A percentile compares a stretch with the other conserved stretches of the same genome.
phyloP scores from a whole-genome alignment of 2,113 vertebrate species.

The Gymnarchus niloticus region DNA sequence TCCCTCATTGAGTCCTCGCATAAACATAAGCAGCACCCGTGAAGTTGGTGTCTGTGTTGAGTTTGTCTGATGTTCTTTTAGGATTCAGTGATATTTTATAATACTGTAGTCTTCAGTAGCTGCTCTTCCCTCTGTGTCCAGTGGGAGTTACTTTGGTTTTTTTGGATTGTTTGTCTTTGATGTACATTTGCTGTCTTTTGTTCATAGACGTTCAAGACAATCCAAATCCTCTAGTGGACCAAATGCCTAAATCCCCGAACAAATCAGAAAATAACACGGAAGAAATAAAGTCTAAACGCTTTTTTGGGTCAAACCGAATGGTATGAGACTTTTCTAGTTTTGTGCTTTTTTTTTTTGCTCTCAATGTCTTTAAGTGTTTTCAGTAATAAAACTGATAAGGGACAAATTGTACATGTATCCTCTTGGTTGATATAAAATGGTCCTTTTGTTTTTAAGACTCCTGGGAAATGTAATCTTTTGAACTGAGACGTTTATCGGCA shows the following conservation, averaged over 20 bases:
- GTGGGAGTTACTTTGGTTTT: too few species aligned
- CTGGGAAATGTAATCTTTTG: background rate
- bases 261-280: background rate
- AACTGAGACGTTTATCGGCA: background rate
- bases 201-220: background rate
- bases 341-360: background rate
- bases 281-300: background rate
- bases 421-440: background rate
- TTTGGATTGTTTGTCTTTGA: background rate
- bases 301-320: conserved; percentile 12
- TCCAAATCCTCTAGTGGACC: background rate
- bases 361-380: background rate
- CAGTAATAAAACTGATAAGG: background rate
- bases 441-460: background rate
- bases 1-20: background rate
- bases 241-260: background rate
- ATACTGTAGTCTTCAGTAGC: too few species aligned
- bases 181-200: background rate
- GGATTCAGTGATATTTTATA: too few species aligned
- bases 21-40: background rate
- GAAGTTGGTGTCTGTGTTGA: background rate
- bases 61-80: background rate
- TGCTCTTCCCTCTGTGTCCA: background rate
- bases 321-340: background rate
- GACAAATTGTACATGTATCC: background rate